Conservation (phyloP, 2,888 invertebrate genomes). For the Mechanitis messenoides region DNA sequence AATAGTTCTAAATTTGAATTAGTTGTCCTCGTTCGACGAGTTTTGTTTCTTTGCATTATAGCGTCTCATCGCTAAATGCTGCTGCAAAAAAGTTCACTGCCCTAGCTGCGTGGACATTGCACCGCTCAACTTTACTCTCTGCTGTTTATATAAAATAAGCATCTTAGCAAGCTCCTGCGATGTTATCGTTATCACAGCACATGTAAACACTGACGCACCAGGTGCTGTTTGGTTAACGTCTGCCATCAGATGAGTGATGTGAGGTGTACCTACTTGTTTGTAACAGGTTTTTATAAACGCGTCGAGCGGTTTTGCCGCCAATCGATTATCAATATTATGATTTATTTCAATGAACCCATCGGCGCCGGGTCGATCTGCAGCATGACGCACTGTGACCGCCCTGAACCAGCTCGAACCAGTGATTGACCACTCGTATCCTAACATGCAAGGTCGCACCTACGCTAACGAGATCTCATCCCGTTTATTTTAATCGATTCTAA, state of each 20-base stretch:
- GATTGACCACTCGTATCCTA: conserved; percentile 45
- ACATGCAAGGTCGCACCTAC: conserved; percentile 66
- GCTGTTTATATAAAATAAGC: conserved; percentile 20
- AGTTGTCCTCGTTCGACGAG: no score
- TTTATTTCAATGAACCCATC: conserved; percentile 40
- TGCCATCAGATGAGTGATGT: conserved; percentile 34
- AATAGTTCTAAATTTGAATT: no score
- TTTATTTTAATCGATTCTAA: conserved; percentile 61
- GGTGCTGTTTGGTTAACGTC: conserved; percentile 45
- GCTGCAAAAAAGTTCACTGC: conserved; percentile 56
- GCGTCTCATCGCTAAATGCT: conserved; percentile 36
- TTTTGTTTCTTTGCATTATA: not conserved
- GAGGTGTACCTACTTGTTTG: conserved; percentile 41
- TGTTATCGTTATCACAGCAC: conserved; percentile 58
- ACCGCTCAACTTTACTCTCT: conserved; percentile 32
- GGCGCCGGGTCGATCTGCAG: conserved; percentile 50
- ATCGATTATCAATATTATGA: conserved; percentile 41
- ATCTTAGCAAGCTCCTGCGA: conserved; percentile 43
- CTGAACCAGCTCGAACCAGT: conserved; percentile 47
- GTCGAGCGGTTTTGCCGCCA: conserved; percentile 30
- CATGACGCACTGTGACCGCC: conserved; percentile 41
- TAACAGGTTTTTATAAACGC: conserved; percentile 18
- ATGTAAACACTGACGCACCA: conserved; percentile 45
- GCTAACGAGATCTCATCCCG: conserved; percentile 52
- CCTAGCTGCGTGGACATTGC: conserved; percentile 45